These are phyloP conservation scores for Laticauda laticaudata DNA, from an alignment of 2,113 vertebrate species.

Conservation along the genomic window DNA sequence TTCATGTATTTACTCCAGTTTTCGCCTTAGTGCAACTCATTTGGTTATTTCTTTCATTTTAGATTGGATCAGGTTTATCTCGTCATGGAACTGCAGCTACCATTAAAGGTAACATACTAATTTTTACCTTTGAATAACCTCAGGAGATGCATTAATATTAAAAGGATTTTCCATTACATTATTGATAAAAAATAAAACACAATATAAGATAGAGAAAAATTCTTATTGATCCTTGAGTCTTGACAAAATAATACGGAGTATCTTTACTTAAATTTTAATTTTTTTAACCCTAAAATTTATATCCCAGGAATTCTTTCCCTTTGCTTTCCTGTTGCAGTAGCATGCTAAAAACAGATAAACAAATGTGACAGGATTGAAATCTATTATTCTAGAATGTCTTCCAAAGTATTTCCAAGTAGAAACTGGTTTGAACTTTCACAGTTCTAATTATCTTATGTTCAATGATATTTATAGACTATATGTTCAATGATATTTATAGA, in stretches of 20 bases:
- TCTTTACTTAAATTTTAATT: neutral
- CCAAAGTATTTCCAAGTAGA: neutral
- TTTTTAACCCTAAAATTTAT: neutral
- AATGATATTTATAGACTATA: neutral
- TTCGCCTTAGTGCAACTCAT: neutral
- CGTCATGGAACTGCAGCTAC: slow-evolving; percentile 80
- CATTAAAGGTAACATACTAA: slow-evolving; percentile 79
- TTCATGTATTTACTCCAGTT: neutral
- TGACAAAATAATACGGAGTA: neutral
- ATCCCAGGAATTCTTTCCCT: neutral
- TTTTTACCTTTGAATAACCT: neutral
- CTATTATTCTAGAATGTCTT: neutral
- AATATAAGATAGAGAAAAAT: neutral
- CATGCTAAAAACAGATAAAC: neutral
- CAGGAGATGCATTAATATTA: neutral
- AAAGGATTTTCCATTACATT: neutral
- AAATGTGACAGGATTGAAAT: neutral
- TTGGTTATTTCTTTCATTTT: slow-evolving; percentile 48
- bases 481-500: too few species aligned
- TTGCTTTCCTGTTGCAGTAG: neutral
- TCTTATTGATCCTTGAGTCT: neutral
- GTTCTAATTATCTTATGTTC: neutral
- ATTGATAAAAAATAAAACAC: neutral
- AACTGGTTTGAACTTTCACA: neutral
- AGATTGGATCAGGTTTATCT: slow-evolving; percentile 83